Conservation (phyloP, 2,888 invertebrate species). For the Zelleria hepariella region DNA sequence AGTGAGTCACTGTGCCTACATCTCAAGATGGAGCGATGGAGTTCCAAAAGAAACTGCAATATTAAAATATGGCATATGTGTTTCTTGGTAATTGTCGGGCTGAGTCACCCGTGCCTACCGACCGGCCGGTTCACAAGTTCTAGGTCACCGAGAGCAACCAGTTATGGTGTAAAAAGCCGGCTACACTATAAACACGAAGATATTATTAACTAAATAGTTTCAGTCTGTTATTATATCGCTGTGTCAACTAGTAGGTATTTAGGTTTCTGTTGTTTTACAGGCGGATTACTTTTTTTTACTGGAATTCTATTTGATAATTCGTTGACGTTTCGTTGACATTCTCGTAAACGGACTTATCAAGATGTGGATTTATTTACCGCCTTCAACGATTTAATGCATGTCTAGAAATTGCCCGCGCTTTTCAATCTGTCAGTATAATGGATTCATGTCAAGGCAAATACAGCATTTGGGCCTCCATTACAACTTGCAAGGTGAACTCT, state of each 20-base stretch:
- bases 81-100: slow-evolving; percentile 38
- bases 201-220: neutral
- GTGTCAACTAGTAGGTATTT: neutral
- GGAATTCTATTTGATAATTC: too few species aligned
- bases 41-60: slow-evolving; percentile 44
- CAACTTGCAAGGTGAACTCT: neutral
- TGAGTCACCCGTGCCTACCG: slow-evolving; percentile 33
- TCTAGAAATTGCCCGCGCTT: neutral
- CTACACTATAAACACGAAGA: neutral
- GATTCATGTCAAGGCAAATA: neutral
- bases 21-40: slow-evolving; percentile 7
- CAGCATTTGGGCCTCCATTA: neutral
- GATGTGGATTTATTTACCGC: too few species aligned
- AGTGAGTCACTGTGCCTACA: neutral
- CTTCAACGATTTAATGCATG: neutral
- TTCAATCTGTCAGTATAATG: neutral
- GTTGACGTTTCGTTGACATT: too few species aligned
- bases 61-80: slow-evolving; percentile 27
- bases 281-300: too few species aligned
- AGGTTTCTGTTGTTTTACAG: too few species aligned
- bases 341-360: too few species aligned
- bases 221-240: neutral
- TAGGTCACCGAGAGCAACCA: slow-evolving; percentile 41
- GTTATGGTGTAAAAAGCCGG: neutral
- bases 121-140: slow-evolving; percentile 44